Percentiles rank a stretch among this genome's conserved stretches.
Evolutionary conservation across 2,113 vertebrate species (phyloP).

Genomic region (Cyprinodon variegatus): DNA sequence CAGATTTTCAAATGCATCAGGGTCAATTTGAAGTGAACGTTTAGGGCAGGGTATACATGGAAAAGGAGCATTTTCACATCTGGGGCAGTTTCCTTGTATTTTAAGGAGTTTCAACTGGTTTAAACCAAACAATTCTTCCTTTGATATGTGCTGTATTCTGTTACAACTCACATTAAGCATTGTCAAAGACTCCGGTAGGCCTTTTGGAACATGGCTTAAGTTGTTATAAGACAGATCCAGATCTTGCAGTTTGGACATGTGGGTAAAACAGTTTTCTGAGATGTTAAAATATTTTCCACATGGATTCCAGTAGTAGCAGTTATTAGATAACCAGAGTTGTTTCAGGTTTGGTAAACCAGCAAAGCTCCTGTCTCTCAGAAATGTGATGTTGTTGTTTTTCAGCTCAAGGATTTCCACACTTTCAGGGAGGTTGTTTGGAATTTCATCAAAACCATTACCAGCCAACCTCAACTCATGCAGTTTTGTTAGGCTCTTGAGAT

Average conservation of each 20-base stretch:
- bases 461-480: constrained; percentile 60
- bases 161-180: constrained; percentile 54
- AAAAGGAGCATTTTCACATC: constrained; percentile 74
- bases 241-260: constrained; percentile 27
- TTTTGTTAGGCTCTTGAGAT: constrained; percentile 71
- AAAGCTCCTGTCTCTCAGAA: constrained; percentile 43
- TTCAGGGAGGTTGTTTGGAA: constrained; percentile 63
- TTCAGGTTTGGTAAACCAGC: constrained; percentile 51
- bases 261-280: constrained; percentile 46
- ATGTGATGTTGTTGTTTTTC: constrained; percentile 56
- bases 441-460: constrained; percentile 28
- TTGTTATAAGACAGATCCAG: constrained; percentile 74
- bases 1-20: constrained; percentile 66
- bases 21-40: constrained; percentile 64
- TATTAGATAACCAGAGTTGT: constrained; percentile 47
- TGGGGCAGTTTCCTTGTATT: constrained; percentile 82
- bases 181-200: constrained; percentile 45
- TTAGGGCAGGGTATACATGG: constrained; percentile 71
- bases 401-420: constrained; percentile 48
- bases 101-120: constrained; percentile 57
- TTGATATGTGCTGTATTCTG: constrained; percentile 65
- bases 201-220: constrained; percentile 63
- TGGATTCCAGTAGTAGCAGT: constrained; percentile 68
- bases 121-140: constrained; percentile 64
- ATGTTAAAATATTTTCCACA: constrained; percentile 29